phyloP scores from a whole-genome alignment of 2,888 invertebrate species.

The Ectemnius cavifrons region DNA sequence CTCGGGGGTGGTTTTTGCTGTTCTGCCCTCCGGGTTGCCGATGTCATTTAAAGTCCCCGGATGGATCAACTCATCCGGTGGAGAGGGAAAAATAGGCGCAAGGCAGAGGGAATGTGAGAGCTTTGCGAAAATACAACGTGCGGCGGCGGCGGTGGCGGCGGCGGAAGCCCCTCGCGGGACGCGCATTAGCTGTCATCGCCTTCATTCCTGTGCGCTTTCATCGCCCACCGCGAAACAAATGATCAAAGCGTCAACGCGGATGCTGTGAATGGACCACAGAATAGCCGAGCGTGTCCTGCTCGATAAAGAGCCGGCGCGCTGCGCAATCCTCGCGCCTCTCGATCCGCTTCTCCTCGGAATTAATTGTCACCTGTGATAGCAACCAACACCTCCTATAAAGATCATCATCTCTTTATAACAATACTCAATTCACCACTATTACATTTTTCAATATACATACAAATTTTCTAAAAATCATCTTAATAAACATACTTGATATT shows the following conservation, averaged over 20 bases:
- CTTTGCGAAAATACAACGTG: conserved; percentile 54
- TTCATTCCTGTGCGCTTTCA: conserved; percentile 62
- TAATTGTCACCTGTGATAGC: no score
- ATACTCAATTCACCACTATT: no score
- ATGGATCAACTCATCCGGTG: conserved; percentile 24
- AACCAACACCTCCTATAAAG: no score
- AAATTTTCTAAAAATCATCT: no score
- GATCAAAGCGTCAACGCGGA: conserved; percentile 69
- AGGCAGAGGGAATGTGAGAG: conserved; percentile 43
- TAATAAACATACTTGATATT: no score
- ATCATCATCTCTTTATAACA: no score
- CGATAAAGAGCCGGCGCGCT: conserved; percentile 51
- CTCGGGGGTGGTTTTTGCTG: conserved; percentile 34
- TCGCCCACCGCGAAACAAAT: conserved; percentile 66
- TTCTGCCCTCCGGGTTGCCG: conserved; percentile 21
- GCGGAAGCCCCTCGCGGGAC: conserved; percentile 54
- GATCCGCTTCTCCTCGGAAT: not conserved
- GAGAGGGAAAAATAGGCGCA: conserved; percentile 25
- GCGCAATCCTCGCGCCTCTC: conserved; percentile 42
- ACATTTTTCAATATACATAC: no score
- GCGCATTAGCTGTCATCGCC: conserved; percentile 63
- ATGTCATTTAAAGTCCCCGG: conserved; percentile 57
- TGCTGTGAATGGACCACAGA: conserved; percentile 64
- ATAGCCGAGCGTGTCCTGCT: conserved; percentile 52
- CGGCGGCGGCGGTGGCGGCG: conserved; percentile 37